Conservation (phyloP, 1,140 invertebrate genomes). For the Zophobas morio region DNA sequence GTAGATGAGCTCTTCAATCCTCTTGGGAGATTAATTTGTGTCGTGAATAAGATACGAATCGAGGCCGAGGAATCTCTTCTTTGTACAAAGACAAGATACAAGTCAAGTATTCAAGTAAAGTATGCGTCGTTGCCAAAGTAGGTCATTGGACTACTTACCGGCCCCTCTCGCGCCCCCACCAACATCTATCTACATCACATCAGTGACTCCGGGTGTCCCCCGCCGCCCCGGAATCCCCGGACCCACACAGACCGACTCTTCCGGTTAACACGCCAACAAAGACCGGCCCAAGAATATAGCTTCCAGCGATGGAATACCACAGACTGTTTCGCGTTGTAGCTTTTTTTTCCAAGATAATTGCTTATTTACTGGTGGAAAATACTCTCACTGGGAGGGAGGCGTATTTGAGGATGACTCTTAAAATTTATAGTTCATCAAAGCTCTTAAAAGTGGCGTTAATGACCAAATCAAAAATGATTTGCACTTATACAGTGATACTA, state of each 20-base stretch:
- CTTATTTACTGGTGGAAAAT: not conserved
- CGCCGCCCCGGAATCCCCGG: conserved; percentile 43
- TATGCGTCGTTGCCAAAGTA: conserved; percentile 59
- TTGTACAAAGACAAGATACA: conserved; percentile 51
- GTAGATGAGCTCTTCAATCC: not conserved
- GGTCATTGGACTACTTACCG: conserved; percentile 60
- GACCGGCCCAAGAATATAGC: conserved; percentile 14
- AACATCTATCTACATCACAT: conserved; percentile 34
- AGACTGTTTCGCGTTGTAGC: conserved; percentile 43
- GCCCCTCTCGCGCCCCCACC: conserved; percentile 41
- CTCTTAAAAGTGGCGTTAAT: no score
- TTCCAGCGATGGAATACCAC: conserved; percentile 39
- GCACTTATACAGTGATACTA: no score
- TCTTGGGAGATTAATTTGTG: conserved; percentile 31
- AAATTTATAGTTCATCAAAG: no score
- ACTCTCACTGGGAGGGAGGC: conserved; percentile 9
- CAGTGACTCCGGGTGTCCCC: conserved; percentile 53
- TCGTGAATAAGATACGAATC: conserved; percentile 46
- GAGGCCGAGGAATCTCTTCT: conserved; percentile 48
- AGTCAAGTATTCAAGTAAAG: conserved; percentile 52
- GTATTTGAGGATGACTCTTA: not conserved
- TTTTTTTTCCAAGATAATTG: conserved; percentile 5
- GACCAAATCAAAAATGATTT: no score
- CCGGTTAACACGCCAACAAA: conserved; percentile 50
- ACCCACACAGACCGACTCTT: conserved; percentile 49